A percentile compares a stretch with the other conserved stretches of the same genome.
These are phyloP conservation scores for Chondrilla cf. caribensis DNA, from an alignment of 37 sponge, comb jelly and placozoan species.

Conservation along the genomic window DNA sequence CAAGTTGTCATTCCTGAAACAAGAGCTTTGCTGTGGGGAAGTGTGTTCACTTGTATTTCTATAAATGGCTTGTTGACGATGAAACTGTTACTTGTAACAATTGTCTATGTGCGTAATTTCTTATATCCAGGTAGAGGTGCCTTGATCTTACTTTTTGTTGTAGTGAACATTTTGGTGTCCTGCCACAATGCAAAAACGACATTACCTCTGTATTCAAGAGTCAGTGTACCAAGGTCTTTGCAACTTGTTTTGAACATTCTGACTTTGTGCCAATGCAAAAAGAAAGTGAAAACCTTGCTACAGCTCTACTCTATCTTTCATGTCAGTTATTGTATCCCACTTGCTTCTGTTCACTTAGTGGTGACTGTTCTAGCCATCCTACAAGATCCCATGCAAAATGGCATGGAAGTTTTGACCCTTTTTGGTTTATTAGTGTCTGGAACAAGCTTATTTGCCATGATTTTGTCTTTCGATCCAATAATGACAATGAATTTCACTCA, in stretches of 20 bases:
- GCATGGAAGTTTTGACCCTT: neutral
- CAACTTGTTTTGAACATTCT: neutral
- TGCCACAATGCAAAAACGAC: neutral
- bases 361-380: neutral
- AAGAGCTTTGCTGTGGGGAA: neutral
- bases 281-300: neutral
- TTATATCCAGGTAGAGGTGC: neutral
- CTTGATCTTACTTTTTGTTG: neutral
- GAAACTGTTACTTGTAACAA: neutral
- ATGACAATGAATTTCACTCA: neutral
- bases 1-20: neutral
- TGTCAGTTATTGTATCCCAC: neutral
- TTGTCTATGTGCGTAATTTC: neutral
- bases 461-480: neutral
- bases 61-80: neutral
- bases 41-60: neutral
- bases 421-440: neutral
- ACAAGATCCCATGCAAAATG: neutral
- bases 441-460: neutral
- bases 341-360: neutral
- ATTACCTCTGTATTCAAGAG: neutral
- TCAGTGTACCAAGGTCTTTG: neutral
- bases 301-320: neutral
- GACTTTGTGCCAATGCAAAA: neutral
- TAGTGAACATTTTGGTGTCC: neutral